These are phyloP conservation scores for Lucilia sericata DNA, from an alignment of 1,140 invertebrate genomes.

Conservation along the genomic window DNA sequence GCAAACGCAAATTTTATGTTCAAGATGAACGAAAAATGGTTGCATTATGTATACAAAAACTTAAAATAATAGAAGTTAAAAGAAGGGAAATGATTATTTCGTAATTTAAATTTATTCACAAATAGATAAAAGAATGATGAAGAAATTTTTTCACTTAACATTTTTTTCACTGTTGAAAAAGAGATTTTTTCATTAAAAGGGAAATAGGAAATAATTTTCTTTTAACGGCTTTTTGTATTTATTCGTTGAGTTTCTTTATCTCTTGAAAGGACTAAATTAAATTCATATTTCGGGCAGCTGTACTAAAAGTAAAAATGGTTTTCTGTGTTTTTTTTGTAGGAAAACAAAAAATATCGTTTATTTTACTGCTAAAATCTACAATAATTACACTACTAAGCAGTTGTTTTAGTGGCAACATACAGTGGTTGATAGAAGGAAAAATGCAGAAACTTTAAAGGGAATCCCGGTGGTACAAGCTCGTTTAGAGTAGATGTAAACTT, in stretches of 20 bases:
- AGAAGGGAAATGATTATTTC: constrained; percentile 34
- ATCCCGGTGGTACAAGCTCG: no score
- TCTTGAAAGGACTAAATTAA: background rate
- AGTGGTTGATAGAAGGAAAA: background rate
- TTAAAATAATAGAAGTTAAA: background rate
- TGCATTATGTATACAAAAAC: background rate
- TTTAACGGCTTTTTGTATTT: no score
- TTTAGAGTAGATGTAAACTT: no score
- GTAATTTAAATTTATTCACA: constrained; percentile 31
- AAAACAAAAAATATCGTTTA: background rate
- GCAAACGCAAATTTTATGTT: background rate
- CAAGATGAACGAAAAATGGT: background rate
- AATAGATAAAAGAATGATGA: constrained; percentile 13
- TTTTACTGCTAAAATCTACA: background rate
- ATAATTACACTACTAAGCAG: background rate
- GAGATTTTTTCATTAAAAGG: background rate
- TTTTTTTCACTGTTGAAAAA: no score
- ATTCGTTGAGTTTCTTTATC: no score
- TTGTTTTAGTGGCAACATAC: background rate
- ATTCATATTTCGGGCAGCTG: background rate
- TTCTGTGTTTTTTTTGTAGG: background rate
- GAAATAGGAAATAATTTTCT: background rate
- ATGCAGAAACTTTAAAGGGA: no score
- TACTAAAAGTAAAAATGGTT: no score
- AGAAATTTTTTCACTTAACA: background rate